Evolutionary conservation across 2,797 vertebrate genomes (phyloP), one percentile per base, ranked within the genome.

Genomic region (Karalla daura): DNA sequence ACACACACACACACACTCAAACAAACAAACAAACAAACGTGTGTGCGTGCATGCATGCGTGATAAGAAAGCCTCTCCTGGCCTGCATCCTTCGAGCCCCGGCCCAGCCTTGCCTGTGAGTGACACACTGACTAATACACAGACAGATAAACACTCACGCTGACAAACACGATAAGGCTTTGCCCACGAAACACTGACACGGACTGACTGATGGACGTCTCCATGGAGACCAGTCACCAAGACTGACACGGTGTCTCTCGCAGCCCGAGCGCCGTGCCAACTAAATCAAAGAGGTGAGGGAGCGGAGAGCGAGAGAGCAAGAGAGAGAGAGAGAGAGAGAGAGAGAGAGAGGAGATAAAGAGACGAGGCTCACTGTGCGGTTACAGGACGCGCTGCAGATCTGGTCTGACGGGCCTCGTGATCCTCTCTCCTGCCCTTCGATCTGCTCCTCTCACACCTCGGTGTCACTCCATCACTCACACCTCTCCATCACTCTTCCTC

Each of bases 181-280:
- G 63, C 86, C 79, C 85, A 62, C 69, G 66, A 80, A 87, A 87
- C 90, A 55, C 87, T 66, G 84, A 87, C 89, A 80, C 64, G 59
- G 78, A 80, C 90, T 88, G 86, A 91, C 87, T 90, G 92, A 94
- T 89, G 87, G 90, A 91, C 87, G 78, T 93, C 90, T 91, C 92
- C 89, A 90, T 90, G 92, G 92, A 88, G 85, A 91, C 91, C 83
- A 70, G 86, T 89, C 90, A 84, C 88, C 65, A 53, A 79, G 86
- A 90, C 87, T 81, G 89, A 90, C 88, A 89, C 90, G 21, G 43
- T 46, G 89, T 88, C 85, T 89, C 76, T 75, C 70, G 50, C 83
- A 24, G 80, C 72, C n/a, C 5, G 45, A 64, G 66, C 23, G 61
- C 76, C 25, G 47, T 36, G 78, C 76, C 87, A 66, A 64, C 81